Conservation (phyloP, 2,888 invertebrate genomes). For the Drosophila siamana region DNA sequence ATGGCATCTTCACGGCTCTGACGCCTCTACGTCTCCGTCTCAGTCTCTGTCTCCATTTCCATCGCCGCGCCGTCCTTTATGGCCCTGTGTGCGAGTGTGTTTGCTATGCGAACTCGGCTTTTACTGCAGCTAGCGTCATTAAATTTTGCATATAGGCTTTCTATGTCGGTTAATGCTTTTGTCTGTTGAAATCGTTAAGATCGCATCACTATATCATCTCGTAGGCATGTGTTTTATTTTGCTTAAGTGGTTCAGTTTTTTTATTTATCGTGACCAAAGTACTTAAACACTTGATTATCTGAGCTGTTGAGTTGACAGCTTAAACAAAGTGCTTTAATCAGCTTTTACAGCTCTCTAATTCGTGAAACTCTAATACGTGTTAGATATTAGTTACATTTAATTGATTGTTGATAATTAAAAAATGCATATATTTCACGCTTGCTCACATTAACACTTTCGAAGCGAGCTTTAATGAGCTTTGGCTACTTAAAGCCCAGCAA, state of each 20-base stretch:
- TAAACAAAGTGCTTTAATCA: background rate
- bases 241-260: slow-evolving; percentile 12
- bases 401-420: too few species aligned
- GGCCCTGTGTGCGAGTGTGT: slow-evolving; percentile 1
- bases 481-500: slow-evolving; percentile 7
- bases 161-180: slow-evolving; percentile 4
- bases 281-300: background rate
- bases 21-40: slow-evolving; percentile 28
- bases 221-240: slow-evolving; percentile 10
- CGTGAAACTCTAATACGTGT: too few species aligned
- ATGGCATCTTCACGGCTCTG: slow-evolving; percentile 44
- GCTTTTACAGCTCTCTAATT: background rate
- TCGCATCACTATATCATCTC: slow-evolving; percentile 17
- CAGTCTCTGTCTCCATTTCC: background rate
- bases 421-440: too few species aligned
- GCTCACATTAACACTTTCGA: background rate
- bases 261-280: background rate
- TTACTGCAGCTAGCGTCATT: slow-evolving; percentile 26
- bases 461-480: slow-evolving; percentile 9
- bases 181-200: slow-evolving; percentile 23
- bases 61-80: slow-evolving; percentile 22
- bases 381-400: too few species aligned
- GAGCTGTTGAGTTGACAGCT: background rate
- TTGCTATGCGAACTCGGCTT: slow-evolving; percentile 40
- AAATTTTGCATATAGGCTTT: slow-evolving; percentile 4